These are phyloP conservation scores for Cyrtorhinus lividipennis DNA, from an alignment of 1,140 invertebrate species.

Conservation along the genomic window DNA sequence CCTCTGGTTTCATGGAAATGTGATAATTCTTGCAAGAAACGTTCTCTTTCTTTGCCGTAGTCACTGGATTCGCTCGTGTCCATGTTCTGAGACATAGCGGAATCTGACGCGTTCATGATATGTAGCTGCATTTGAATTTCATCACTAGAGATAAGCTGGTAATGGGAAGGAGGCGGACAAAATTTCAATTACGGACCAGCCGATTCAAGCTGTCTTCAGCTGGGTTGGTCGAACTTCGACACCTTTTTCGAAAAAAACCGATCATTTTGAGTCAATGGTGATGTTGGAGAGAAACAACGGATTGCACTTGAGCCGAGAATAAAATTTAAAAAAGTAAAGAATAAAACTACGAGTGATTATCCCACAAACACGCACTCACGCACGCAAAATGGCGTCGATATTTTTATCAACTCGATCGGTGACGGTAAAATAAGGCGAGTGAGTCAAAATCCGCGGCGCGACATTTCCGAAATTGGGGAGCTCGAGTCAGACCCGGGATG, in stretches of 20 bases:
- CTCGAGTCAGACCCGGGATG: not conserved
- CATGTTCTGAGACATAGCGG: not conserved
- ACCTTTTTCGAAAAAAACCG: not conserved
- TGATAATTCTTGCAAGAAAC: constrained; percentile 61
- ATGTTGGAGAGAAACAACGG: not conserved
- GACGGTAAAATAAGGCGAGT: not conserved
- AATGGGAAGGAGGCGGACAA: not conserved
- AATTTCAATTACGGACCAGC: not conserved
- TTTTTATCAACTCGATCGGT: not conserved
- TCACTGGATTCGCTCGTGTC: not conserved
- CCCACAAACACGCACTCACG: constrained; percentile 2
- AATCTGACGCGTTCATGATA: not conserved
- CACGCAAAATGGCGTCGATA: constrained; percentile 3
- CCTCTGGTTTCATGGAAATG: constrained; percentile 72
- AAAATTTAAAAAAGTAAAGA: not conserved
- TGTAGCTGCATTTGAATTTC: not conserved
- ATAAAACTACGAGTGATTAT: not conserved
- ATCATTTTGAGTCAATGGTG: not conserved
- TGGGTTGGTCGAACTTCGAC: not conserved
- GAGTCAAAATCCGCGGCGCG: not conserved
- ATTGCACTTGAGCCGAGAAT: not conserved
- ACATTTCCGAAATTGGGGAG: not conserved
- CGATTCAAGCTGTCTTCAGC: not conserved
- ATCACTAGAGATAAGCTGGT: too few relatives aligned
- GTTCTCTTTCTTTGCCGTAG: constrained; percentile 25